phyloP scores from a whole-genome alignment of 2,113 vertebrate genomes.

The Syrrhaptes paradoxus region DNA sequence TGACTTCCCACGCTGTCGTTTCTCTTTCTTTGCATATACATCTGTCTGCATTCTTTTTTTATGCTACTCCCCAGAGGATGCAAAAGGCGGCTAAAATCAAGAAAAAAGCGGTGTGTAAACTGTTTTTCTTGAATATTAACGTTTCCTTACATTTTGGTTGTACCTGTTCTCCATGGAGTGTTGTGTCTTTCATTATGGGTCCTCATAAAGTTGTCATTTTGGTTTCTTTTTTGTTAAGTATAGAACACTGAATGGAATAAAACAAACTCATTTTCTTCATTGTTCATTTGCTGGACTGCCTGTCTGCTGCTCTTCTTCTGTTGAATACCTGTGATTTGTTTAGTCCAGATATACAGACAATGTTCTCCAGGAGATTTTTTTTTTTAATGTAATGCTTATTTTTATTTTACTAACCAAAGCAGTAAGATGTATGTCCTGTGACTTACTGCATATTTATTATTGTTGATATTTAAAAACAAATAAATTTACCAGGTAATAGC shows the following conservation, averaged over 20 bases:
- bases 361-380: background rate
- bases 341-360: background rate
- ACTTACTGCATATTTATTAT: background rate
- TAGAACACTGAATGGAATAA: background rate
- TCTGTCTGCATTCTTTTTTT: slow-evolving; percentile 80
- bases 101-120: slow-evolving; percentile 99
- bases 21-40: slow-evolving; percentile 51
- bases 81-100: slow-evolving; percentile 99
- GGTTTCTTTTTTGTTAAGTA: background rate
- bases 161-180: slow-evolving; percentile 18
- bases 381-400: background rate
- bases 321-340: background rate
- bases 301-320: background rate
- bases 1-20: slow-evolving; percentile 18
- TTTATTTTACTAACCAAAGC: background rate
- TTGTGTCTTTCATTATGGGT: background rate
- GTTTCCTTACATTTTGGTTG: slow-evolving; percentile 4
- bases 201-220: background rate
- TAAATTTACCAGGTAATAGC: background rate
- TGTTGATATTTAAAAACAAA: background rate
- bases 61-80: slow-evolving; percentile 91
- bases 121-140: slow-evolving; percentile 64
- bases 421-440: background rate
- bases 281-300: background rate
- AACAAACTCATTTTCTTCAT: background rate